Conservation (phyloP, 2,888 invertebrate genomes). For the Gortyna flavago region DNA sequence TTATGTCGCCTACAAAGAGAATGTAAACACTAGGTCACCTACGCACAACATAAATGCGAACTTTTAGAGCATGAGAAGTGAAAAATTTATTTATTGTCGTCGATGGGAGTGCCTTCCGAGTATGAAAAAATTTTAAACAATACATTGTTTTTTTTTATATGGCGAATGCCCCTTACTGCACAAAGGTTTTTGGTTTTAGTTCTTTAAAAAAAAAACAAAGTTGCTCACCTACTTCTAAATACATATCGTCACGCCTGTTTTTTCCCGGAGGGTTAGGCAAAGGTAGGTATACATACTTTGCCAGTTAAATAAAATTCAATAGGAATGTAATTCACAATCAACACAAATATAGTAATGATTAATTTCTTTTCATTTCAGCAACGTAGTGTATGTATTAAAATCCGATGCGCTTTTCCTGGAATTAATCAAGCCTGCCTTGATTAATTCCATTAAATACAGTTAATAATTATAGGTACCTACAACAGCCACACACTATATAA, state of each 20-base stretch:
- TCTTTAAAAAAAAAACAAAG: neutral
- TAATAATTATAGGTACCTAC: constrained; percentile 5
- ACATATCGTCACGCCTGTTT: neutral
- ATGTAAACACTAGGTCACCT: no score
- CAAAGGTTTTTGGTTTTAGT: neutral
- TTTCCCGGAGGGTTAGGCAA: no score
- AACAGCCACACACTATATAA: no score
- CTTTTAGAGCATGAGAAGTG: no score
- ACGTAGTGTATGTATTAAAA: neutral
- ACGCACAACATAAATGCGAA: no score
- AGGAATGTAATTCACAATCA: neutral
- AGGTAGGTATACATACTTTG: no score
- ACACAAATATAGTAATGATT: constrained; percentile 12
- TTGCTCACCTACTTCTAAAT: neutral
- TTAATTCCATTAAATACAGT: constrained; percentile 20
- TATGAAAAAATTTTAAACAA: neutral
- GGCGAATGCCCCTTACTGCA: neutral
- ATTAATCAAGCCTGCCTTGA: constrained; percentile 15
- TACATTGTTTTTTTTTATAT: neutral
- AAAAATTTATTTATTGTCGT: neutral
- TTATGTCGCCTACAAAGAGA: no score
- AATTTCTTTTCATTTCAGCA: constrained; percentile 13
- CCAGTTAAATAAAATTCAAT: neutral
- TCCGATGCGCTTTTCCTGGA: constrained; percentile 1
- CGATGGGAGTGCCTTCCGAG: neutral